Evolutionary conservation across 1,140 invertebrate species (phyloP), one percentile per base, ranked within the genome.

Genomic region (Tribolium madens): DNA sequence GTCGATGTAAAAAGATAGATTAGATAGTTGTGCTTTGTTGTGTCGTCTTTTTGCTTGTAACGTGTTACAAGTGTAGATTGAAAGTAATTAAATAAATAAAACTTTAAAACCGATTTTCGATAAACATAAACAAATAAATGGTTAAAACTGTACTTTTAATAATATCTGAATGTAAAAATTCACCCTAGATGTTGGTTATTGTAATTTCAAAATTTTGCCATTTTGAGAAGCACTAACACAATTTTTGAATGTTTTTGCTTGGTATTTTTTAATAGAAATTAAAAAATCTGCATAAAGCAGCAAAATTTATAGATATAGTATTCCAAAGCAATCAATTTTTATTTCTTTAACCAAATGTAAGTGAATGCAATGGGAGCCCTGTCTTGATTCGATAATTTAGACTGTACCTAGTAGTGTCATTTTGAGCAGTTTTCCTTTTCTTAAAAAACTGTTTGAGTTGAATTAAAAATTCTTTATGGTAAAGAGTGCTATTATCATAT

Each of bases 241-340:
- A 48, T 72, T 72, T 72, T 72, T 72, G 70, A 14, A 72, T 50
- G 18, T 72, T 72, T 72, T 72, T 72, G 70, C 68, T 48, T 71
- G 18, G 31, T 69, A 6, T 47, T 71, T 60, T 64, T 64, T 18
- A 64, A 33, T 3, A n/a, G 36, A 42, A 10, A 18, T 57, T 57
- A 33, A 14, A 64, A 64, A 64, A 64, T 64, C 57, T 64, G 31
- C 57, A 57, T 57, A 17, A 17, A 57, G 3, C 15, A 21, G 1
- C 0, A 2, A 15, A 7, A 14, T 14, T 50, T 50, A 14, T 13
- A 7, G 13, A 14, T 13, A 50, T 14, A 15, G 48, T 50, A 50
- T 50, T 50, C 48, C 48, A 15, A 50, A 50, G 9, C n/a, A n/a
- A n/a, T n/a, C n/a, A n/a, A n/a, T n/a, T 10, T 3, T 42, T 42